phyloP scores from a whole-genome alignment of 2,113 vertebrate genomes.

The Microtus oregoni region DNA sequence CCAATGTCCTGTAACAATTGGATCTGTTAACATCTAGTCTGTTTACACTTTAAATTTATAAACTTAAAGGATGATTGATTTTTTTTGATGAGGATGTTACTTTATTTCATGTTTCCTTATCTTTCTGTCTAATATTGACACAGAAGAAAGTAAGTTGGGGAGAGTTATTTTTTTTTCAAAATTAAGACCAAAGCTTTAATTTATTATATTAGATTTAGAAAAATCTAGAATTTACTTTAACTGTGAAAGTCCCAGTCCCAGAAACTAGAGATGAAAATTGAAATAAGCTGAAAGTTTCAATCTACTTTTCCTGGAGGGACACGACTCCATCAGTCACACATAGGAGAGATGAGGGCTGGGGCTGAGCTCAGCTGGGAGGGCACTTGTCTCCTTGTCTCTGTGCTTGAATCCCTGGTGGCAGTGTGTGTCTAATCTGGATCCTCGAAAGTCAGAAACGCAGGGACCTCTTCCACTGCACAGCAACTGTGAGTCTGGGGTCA shows the following conservation, averaged over 20 bases:
- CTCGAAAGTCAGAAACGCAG: background rate
- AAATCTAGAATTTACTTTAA: constrained; percentile 11
- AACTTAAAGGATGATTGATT: background rate
- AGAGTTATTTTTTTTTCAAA: background rate
- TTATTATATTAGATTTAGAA: background rate
- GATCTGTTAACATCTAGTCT: background rate
- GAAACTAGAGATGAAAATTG: background rate
- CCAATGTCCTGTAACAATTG: rapidly evolving
- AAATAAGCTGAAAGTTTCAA: background rate
- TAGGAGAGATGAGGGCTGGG: background rate
- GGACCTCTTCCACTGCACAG: background rate
- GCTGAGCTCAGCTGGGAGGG: background rate
- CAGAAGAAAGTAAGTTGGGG: constrained; percentile 23
- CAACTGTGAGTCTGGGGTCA: background rate
- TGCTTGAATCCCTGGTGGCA: background rate
- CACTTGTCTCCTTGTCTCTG: too few relatives aligned
- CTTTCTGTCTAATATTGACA: background rate
- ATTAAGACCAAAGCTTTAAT: background rate
- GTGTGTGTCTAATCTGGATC: background rate
- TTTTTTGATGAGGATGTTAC: background rate
- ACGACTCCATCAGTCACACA: background rate
- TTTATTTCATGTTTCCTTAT: background rate
- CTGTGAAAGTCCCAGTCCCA: background rate
- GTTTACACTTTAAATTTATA: background rate
- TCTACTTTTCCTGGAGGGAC: background rate